phyloP scores from a whole-genome alignment of 2,888 invertebrate genomes.

The Tanypteryx hageni region DNA sequence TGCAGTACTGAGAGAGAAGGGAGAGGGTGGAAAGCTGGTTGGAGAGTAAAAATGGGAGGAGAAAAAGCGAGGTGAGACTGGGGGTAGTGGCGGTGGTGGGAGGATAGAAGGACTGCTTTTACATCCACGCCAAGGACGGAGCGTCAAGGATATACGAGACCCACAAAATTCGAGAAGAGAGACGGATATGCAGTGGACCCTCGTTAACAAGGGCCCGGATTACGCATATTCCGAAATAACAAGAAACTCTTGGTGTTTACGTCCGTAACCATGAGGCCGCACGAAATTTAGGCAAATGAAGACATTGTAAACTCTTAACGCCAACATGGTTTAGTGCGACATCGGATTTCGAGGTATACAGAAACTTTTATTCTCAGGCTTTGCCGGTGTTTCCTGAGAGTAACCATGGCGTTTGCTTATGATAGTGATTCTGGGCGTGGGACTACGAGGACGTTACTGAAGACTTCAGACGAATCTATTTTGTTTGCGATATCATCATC shows the following conservation, averaged over 20 bases:
- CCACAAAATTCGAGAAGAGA: slow-evolving; percentile 41
- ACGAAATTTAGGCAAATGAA: slow-evolving; percentile 36
- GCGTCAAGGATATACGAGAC: background rate
- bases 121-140: background rate
- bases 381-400: background rate
- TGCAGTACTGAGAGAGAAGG: too few relatives aligned
- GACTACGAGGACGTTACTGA: too few relatives aligned
- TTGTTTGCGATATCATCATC: too few relatives aligned
- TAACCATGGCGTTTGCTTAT: background rate
- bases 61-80: too few relatives aligned
- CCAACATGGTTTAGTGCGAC: background rate
- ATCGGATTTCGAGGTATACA: background rate
- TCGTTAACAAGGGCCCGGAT: slow-evolving; percentile 52
- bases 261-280: slow-evolving; percentile 12
- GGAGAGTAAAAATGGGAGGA: too few relatives aligned
- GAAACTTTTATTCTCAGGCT: background rate
- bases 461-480: too few relatives aligned
- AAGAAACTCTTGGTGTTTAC: slow-evolving; percentile 44
- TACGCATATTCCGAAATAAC: slow-evolving; percentile 47
- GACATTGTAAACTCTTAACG: slow-evolving; percentile 12
- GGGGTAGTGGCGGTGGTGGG: too few relatives aligned
- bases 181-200: slow-evolving; percentile 46
- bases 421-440: background rate
- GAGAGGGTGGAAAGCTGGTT: too few relatives aligned
- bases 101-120: background rate